These are phyloP conservation scores for Anabas testudineus DNA, from an alignment of 2,797 vertebrate species.

Conservation along the genomic window DNA sequence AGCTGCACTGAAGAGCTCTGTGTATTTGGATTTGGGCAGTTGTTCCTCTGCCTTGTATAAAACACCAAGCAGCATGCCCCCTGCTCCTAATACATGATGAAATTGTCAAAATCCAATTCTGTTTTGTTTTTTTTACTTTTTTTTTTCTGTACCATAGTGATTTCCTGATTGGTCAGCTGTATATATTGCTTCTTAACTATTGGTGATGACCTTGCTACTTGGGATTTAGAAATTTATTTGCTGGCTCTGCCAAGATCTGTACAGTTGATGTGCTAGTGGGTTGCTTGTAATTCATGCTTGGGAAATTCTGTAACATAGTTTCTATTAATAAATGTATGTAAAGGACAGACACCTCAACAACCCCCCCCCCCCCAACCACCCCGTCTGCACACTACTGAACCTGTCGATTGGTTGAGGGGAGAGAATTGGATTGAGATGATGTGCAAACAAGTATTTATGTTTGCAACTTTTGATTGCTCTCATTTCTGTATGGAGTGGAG, in stretches of 20 bases:
- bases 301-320: slow-evolving; percentile 84
- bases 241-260: slow-evolving; percentile 75
- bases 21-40: slow-evolving; percentile 39
- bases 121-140: slow-evolving; percentile 42
- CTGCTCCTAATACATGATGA: slow-evolving; percentile 15
- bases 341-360: slow-evolving; percentile 68
- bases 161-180: slow-evolving; percentile 80
- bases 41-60: slow-evolving; percentile 67
- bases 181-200: slow-evolving; percentile 82
- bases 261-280: slow-evolving; percentile 81
- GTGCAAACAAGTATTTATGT: slow-evolving; percentile 72
- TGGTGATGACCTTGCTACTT: slow-evolving; percentile 72
- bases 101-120: slow-evolving; percentile 48
- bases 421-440: slow-evolving; percentile 61
- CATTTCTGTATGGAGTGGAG: slow-evolving; percentile 59
- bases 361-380: slow-evolving; percentile 34
- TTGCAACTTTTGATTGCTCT: slow-evolving; percentile 47
- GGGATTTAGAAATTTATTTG: slow-evolving; percentile 72
- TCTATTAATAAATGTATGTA: slow-evolving; percentile 84
- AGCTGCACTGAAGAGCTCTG: slow-evolving; percentile 58
- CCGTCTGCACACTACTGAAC: slow-evolving; percentile 74
- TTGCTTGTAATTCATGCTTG: slow-evolving; percentile 84
- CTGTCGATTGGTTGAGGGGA: slow-evolving; percentile 59
- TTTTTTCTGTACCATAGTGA: slow-evolving; percentile 76
- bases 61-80: slow-evolving; percentile 68